Conservation (phyloP, 2,888 invertebrate genomes). For the Limnephilus marmoratus region DNA sequence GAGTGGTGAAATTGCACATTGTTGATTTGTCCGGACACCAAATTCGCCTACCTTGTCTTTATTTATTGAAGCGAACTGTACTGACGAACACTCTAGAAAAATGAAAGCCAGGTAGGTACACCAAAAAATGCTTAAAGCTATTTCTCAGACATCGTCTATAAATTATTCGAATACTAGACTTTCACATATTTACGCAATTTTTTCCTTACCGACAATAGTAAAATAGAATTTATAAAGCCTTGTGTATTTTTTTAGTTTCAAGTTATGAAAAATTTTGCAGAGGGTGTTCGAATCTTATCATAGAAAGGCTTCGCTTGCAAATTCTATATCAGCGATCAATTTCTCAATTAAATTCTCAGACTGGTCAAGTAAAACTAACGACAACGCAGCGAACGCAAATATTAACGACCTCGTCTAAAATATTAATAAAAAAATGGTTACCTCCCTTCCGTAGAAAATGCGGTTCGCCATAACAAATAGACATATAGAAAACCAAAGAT, state of each 20-base stretch:
- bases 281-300: not conserved
- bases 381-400: constrained; percentile 36
- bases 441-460: not conserved
- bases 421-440: not conserved
- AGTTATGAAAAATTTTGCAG: not conserved
- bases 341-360: not conserved
- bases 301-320: not conserved
- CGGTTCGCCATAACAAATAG: constrained; percentile 2
- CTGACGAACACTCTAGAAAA: not conserved
- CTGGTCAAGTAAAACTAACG: constrained; percentile 43
- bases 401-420: constrained; percentile 17
- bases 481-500: not conserved
- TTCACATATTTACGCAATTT: too few species aligned
- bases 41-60: too few species aligned
- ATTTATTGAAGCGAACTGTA: not conserved
- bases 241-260: too few species aligned
- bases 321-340: not conserved
- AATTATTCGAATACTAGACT: too few species aligned
- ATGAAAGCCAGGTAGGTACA: not conserved
- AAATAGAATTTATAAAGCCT: too few species aligned
- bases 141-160: too few species aligned
- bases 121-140: not conserved
- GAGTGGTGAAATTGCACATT: too few species aligned
- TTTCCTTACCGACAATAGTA: too few species aligned
- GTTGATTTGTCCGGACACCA: too few species aligned